Evolutionary conservation across 2,797 vertebrate species (phyloP), one percentile per base, ranked within the genome.

Genomic region (Babyrousa celebensis): DNA sequence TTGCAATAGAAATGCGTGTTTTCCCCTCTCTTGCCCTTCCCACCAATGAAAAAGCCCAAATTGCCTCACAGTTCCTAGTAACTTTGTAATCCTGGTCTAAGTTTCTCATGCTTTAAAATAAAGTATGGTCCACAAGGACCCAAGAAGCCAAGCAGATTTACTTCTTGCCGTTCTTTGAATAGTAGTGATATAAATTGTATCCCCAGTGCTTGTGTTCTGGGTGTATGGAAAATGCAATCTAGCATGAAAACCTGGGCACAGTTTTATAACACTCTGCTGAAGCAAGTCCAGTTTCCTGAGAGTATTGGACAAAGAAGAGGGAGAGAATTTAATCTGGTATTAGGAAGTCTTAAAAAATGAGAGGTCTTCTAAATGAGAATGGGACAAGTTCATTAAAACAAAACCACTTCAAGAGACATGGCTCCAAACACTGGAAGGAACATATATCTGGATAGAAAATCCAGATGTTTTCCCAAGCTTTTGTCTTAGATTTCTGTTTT

Each of bases 281-380:
- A 75, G 29, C 43, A 95, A 85, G 67, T 80, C 29, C 12, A 80
- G 36, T 48, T 97, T 92, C 29, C 83, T 92, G n/a, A 83, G 12
- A 85, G 8, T 52, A 62, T 12, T 79, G 65, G 32, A 58, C 54
- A 84, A 70, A 74, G 29, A 80, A 12, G 23, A 77, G 27, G 63
- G 32, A 88, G 29, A 91, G 16, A 88, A 90, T 84, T 94, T 88
- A 90, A 92, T 48, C 27, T 58, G 12, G 12, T 74, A 58, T 54
- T 40, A 67, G 70, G 52, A 23, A 74, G 18, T 88, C 56, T 90
- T 63, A 3, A 12, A 83, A 78, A 95, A 97, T 14, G 11, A 84
- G 58, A 92, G 23, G 36, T 84, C 60, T 89, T 93, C 79, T 95
- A 79, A 96, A 63, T 58, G 21, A 83, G 63, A 96, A 68, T n/a